Base-by-base conservation (phyloP, 2,888 invertebrate genomes). In the Machimus rusticus region DNA sequence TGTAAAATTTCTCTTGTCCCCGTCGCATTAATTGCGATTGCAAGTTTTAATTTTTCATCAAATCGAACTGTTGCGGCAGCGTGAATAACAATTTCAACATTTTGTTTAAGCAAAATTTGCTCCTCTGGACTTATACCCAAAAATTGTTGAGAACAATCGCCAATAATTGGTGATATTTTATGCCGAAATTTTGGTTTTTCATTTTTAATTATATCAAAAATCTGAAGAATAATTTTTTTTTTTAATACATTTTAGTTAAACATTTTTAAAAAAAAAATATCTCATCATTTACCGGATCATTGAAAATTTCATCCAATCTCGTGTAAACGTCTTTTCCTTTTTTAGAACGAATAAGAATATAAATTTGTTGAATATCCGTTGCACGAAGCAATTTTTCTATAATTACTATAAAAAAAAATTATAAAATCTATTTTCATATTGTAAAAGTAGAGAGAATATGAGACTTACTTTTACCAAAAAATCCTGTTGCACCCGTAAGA, bases 31-130 rank as follows among this genome's bases (percentile, higher is more conserved):
- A 96, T 95, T 89, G 94, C 94, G 85, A 95, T 93, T 0, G 96
- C 95, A 14, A 94, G 91, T 91, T 94, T 94, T 19, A 97, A 92
- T 37, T 94, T 94, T 91, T 96, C 96, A 91, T 96, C 95, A 90
- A 97, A 97, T 19, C 92, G 91, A 5, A 99, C 97, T 0, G 98
- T 98, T 0, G 99, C 99, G 0, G 99, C 99, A 9, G 96, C 96
- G 91, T 99, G 98, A 92, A 99, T 96, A 9, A 95, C 94, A 87
- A 96, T 92, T 90, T 95, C 93, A 82, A 92, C 91, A 84, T 91
- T 90, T 23, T 91, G 89, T 39, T 89, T 88, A 28, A 93, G 89
- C 74, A 91, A 79, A 79, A 89, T 88, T 1, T 91, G 90, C 89
- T 93, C 93, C 51, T 90, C 89, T 19, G 89, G 87, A 46, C 91